These are phyloP conservation scores for Epizoanthus ramosus DNA, from an alignment of 92 coral and sea anemone species.

Conservation along the genomic window DNA sequence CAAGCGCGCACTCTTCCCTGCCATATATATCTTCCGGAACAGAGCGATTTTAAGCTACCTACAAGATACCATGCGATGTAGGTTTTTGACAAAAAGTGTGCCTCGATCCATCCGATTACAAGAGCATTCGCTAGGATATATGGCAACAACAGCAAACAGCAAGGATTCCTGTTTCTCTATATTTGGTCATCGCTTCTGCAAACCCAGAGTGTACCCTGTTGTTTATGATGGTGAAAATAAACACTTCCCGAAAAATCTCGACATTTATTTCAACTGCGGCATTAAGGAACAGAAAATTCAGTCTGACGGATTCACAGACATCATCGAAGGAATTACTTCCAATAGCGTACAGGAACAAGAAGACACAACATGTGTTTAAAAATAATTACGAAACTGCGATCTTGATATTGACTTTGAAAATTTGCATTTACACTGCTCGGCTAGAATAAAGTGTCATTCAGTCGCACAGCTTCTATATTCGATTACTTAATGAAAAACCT, in stretches of 20 bases:
- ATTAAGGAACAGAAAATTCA: constrained; percentile 37
- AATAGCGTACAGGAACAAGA: background rate
- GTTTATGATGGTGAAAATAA: constrained; percentile 87
- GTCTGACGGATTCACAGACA: constrained; percentile 25
- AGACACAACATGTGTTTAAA: background rate
- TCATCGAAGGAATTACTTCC: constrained; percentile 1
- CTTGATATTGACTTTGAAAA: background rate
- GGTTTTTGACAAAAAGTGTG: constrained; percentile 30
- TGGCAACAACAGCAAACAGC: constrained; percentile 31
- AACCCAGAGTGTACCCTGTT: constrained; percentile 71
- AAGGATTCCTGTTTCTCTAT: constrained; percentile 54
- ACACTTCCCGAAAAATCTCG: constrained; percentile 80
- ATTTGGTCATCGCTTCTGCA: constrained; percentile 64
- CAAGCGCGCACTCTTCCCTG: constrained; percentile 80
- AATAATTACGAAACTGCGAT: background rate
- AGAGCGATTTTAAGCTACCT: constrained; percentile 71
- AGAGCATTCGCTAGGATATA: constrained; percentile 46
- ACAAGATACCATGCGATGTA: constrained; percentile 71
- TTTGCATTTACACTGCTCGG: background rate
- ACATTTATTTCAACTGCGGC: constrained; percentile 60
- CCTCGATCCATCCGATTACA: constrained; percentile 25
- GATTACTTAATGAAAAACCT: too few species aligned
- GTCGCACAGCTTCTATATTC: too few species aligned
- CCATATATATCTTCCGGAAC: constrained; percentile 83
- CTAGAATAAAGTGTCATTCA: too few species aligned